These are phyloP conservation scores for Athripsodes cinereus DNA, from an alignment of 2,888 invertebrate species.

Conservation along the genomic window DNA sequence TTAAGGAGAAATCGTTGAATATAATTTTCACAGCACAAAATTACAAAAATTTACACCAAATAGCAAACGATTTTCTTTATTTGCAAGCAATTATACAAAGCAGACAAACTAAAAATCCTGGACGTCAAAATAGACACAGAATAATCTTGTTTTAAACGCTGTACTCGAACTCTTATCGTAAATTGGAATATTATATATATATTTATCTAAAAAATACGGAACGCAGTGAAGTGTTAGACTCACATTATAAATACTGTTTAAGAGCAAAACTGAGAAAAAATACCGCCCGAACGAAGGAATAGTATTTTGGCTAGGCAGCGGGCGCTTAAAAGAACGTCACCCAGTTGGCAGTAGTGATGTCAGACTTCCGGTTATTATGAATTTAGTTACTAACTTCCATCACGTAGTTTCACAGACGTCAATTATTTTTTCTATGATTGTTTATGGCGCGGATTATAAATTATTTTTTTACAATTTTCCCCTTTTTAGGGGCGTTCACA, in stretches of 20 bases:
- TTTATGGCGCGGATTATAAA: no score
- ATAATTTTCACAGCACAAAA: no score
- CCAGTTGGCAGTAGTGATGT: conserved; percentile 25
- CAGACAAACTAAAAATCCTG: neutral
- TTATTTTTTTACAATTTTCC: no score
- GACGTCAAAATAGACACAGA: conserved; percentile 13
- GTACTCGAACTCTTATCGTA: no score
- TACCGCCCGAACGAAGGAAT: conserved; percentile 16
- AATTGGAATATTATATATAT: no score
- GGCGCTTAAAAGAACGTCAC: conserved; percentile 25
- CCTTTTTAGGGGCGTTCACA: no score
- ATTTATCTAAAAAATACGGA: no score
- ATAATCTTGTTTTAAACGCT: neutral
- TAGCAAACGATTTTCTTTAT: no score
- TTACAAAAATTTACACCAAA: no score
- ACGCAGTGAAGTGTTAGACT: neutral
- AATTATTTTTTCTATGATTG: no score
- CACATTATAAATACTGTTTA: conserved; percentile 21
- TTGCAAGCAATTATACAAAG: no score
- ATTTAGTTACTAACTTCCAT: conserved; percentile 6
- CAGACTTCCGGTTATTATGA: conserved; percentile 21
- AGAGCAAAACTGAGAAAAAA: conserved; percentile 18
- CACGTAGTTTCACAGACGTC: neutral
- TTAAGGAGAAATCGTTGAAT: neutral
- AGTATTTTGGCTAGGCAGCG: conserved; percentile 17